A percentile compares a stretch with the other conserved stretches of the same genome.
These are phyloP conservation scores for Phocides pigmalion DNA, from an alignment of 1,140 invertebrate species.

Conservation along the genomic window DNA sequence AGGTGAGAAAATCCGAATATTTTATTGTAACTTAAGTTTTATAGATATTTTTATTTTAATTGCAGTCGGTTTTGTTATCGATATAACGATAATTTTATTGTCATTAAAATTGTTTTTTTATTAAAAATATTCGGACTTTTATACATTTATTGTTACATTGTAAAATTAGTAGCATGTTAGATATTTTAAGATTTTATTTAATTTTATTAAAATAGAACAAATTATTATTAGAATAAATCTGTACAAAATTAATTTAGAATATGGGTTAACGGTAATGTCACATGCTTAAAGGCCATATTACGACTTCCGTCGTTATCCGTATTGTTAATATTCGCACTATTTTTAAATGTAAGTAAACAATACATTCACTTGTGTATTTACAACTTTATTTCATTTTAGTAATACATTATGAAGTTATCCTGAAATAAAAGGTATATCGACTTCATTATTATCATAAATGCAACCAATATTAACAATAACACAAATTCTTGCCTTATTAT, in stretches of 20 bases:
- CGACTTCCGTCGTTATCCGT: not conserved
- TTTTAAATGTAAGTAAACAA: not conserved
- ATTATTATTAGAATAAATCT: conserved; percentile 35
- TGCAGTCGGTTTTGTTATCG: not conserved
- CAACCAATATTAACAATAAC: conserved; percentile 14
- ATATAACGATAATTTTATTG: not conserved
- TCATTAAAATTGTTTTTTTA: not conserved
- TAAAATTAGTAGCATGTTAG: conserved; percentile 2
- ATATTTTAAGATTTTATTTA: conserved; percentile 9
- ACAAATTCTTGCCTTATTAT: conserved; percentile 34
- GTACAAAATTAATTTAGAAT: conserved; percentile 59
- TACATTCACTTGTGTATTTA: too few relatives aligned
- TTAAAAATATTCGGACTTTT: not conserved
- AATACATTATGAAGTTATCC: not conserved
- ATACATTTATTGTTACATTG: not conserved
- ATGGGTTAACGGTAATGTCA: conserved; percentile 41
- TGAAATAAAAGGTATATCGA: not conserved
- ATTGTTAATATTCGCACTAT: not conserved
- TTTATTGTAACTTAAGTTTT: too few relatives aligned
- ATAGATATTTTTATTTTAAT: not conserved
- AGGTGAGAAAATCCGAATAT: too few relatives aligned
- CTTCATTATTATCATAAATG: not conserved
- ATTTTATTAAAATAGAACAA: conserved; percentile 36
- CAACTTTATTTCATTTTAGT: conserved; percentile 7
- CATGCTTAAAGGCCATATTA: conserved; percentile 51